phyloP scores from a whole-genome alignment of 2,113 vertebrate species.

The Neolamprologus falcicula region DNA sequence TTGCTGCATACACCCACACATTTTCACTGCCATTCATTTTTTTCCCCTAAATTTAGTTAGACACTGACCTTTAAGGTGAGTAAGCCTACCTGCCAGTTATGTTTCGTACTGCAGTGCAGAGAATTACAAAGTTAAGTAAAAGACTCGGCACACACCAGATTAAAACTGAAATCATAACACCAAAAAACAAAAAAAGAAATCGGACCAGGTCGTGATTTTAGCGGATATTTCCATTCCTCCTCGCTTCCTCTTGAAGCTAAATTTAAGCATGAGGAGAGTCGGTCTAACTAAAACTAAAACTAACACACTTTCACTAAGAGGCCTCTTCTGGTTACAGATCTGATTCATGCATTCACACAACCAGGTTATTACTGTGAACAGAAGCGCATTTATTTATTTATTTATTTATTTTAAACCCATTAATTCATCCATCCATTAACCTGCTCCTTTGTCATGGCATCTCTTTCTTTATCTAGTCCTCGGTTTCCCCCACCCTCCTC shows the following conservation, averaged over 20 bases:
- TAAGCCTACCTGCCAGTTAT: background rate
- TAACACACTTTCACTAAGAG: background rate
- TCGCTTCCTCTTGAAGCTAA: background rate
- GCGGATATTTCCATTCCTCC: background rate
- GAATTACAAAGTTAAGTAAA: background rate
- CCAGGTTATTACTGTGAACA: background rate
- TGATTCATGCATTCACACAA: background rate
- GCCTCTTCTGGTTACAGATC: background rate
- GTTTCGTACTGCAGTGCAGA: background rate
- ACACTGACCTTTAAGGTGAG: background rate
- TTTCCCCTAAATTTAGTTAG: background rate
- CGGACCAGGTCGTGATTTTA: background rate
- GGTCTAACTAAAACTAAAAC: background rate
- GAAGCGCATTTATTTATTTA: background rate
- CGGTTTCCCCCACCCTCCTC: background rate
- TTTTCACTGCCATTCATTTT: background rate
- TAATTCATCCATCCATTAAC: background rate
- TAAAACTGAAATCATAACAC: background rate
- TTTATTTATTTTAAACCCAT: background rate
- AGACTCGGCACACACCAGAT: background rate
- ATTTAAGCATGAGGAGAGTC: background rate
- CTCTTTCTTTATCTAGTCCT: background rate
- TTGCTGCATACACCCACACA: background rate
- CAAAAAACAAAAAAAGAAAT: background rate
- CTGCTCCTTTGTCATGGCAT: background rate